Evolutionary conservation across 1,140 invertebrate genomes (phyloP), one percentile per base, ranked within the genome.

Genomic region (Scaptomyza hsui): DNA sequence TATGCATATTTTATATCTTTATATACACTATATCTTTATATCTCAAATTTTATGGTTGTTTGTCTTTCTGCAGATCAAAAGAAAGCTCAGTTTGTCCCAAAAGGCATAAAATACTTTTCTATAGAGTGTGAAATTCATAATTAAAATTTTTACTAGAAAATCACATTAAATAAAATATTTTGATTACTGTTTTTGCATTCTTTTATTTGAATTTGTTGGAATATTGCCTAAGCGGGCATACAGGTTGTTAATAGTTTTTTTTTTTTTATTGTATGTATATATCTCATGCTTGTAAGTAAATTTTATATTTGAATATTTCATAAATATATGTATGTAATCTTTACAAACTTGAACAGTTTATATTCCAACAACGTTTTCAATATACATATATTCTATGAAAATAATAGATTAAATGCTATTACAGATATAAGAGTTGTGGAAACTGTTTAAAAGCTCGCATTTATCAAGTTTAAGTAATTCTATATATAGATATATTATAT

Each of bases 341-440:
- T 42, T 29, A 39, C 61, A 71, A 71, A 65, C 53, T 65, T 71
- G 49, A 70, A 64, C 67, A 70, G 51, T 19, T 70, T 44, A 39
- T 16, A 10, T 53, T 52, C 49, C 57, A 62, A 69, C 57, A 61
- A 42, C 21, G 47, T 19, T 52, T 52, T 35, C 47, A 62, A 62
- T 62, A 52, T 18, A 42, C n/a, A 24, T 67, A 59, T 32, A 44
- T 47, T n/a, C 60, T 65, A 57, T 69, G 56, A 48, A 69, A 62
- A 62, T 55, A 48, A 63, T 63, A 56, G 44, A 42, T 70, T 70
- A 70, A 70, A 70, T 70, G 67, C 67, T 70, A 64, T 42, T 70
- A 63, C 19, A 64, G 60, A 70, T 63, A 55, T 56, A 41, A 41
- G 47, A 41, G 19, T 51, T 16, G 24, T 61, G 18, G 21, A 63